Percentiles rank a stretch among this genome's conserved stretches.
Evolutionary conservation across 2,888 invertebrate genomes (phyloP).

Genomic region (Phoronis australis): DNA sequence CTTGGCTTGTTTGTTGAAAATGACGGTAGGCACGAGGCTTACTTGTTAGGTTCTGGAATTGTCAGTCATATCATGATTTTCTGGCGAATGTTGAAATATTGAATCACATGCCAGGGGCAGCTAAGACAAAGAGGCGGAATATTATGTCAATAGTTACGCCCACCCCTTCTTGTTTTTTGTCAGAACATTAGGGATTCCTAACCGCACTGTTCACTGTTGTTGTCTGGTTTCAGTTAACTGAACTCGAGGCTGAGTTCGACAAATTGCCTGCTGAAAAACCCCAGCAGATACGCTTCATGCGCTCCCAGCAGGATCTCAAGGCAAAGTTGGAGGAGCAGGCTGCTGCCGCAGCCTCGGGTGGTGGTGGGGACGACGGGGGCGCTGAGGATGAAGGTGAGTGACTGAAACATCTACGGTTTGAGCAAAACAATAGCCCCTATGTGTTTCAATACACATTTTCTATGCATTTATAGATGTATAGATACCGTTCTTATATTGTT

Average conservation of each 20-base stretch:
- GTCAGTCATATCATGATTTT: too few relatives aligned
- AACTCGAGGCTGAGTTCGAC: conserved; percentile 82
- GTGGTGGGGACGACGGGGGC: conserved; percentile 57
- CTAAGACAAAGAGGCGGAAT: too few relatives aligned
- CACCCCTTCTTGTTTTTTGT: too few relatives aligned
- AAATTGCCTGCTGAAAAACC: conserved; percentile 64
- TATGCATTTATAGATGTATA: too few relatives aligned
- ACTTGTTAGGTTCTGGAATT: too few relatives aligned
- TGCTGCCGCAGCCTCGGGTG: conserved; percentile 39
- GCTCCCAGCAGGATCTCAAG: conserved; percentile 73
- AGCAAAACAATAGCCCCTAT: background rate
- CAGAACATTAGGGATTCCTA: too few relatives aligned
- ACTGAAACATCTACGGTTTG: background rate
- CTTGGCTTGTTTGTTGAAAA: too few relatives aligned
- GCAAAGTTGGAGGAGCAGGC: conserved; percentile 46
- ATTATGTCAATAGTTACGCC: too few relatives aligned
- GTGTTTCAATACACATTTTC: background rate
- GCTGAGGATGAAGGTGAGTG: conserved; percentile 55
- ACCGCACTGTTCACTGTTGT: conserved; percentile 2
- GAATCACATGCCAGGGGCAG: too few relatives aligned
- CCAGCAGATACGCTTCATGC: conserved; percentile 68
- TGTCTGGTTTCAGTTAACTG: conserved; percentile 61
- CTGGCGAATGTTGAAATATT: too few relatives aligned
- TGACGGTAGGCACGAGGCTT: too few relatives aligned
- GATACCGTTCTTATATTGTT: too few relatives aligned